A percentile compares a stretch with the other conserved stretches of the same genome.
These are phyloP conservation scores for Oncorhynchus kisutch DNA, from an alignment of 2,113 vertebrate species.

Conservation along the genomic window DNA sequence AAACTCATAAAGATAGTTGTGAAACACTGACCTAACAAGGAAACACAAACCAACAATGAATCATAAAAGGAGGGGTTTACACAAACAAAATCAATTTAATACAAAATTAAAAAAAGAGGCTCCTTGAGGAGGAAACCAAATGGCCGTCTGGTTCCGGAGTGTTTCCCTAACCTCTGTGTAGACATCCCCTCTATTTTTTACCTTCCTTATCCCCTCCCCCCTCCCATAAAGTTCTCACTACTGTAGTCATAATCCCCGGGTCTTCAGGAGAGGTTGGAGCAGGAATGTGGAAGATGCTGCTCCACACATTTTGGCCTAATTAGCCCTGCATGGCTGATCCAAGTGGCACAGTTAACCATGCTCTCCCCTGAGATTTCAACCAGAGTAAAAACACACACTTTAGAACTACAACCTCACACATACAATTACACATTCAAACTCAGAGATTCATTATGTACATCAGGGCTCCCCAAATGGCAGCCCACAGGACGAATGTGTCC, in stretches of 20 bases:
- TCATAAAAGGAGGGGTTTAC: no score
- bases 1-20: no score
- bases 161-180: no score
- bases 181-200: background rate
- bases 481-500: no score
- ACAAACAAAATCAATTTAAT: no score
- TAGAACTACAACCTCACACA: no score
- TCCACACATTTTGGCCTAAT: background rate
- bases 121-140: no score
- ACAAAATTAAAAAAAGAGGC: no score
- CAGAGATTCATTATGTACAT: background rate
- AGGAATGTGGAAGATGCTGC: background rate
- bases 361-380: background rate
- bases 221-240: background rate
- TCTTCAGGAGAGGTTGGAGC: background rate
- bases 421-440: background rate
- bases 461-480: background rate
- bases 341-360: background rate
- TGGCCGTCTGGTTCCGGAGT: no score
- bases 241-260: background rate
- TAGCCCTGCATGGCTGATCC: conserved; percentile 3
- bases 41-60: no score
- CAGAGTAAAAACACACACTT: background rate
- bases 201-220: background rate
- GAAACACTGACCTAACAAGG: no score